Evolutionary conservation across 2,113 vertebrate species (phyloP).

Genomic region (Actinemys pallida): DNA sequence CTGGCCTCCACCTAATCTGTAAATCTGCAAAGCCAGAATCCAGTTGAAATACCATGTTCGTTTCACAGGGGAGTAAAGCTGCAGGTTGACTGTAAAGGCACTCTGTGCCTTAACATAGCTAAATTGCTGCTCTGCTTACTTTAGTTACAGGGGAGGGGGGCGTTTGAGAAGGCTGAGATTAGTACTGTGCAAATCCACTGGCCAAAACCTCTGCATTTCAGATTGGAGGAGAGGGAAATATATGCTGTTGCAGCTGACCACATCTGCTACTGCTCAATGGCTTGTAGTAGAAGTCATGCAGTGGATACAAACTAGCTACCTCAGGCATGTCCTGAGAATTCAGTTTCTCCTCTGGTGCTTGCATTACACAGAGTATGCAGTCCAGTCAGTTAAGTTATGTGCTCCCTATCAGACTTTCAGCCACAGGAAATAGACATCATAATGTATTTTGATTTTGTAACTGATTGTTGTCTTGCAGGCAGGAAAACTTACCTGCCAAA

Average conservation of each 20-base stretch:
- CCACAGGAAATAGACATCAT: background rate
- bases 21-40: background rate
- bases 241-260: background rate
- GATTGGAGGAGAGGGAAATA: background rate
- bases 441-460: background rate
- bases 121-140: background rate
- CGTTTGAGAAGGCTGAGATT: accelerated
- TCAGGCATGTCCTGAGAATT: background rate
- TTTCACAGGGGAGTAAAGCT: background rate
- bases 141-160: background rate
- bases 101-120: background rate
- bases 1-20: accelerated
- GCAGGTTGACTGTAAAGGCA: background rate
- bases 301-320: background rate
- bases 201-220: background rate
- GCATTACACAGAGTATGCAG: background rate
- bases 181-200: background rate
- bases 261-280: background rate
- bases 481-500: background rate
- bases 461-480: background rate
- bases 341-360: background rate
- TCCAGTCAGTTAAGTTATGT: accelerated
- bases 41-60: background rate
- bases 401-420: background rate
- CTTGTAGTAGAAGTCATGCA: background rate